Conservation (phyloP, 2,797 vertebrate genomes). For the Megaceryle alcyon region DNA sequence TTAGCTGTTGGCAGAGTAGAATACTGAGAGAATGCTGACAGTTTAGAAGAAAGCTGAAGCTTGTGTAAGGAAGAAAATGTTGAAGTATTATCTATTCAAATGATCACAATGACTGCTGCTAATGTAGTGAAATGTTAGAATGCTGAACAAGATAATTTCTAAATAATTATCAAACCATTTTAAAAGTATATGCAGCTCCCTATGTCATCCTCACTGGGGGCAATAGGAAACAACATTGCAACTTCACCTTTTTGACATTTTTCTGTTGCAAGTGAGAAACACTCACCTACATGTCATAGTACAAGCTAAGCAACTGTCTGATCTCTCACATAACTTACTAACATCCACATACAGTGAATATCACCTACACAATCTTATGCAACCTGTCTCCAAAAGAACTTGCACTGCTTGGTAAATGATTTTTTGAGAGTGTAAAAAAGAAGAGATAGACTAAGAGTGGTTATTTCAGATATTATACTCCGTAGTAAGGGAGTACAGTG, state of each 20-base stretch:
- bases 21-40: background rate
- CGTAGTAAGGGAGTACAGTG: background rate
- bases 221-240: background rate
- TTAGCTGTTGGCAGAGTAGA: background rate
- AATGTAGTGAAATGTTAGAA: background rate
- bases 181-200: background rate
- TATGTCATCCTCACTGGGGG: background rate
- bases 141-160: background rate
- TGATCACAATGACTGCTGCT: background rate
- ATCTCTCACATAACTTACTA: conserved; percentile 31
- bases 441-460: background rate
- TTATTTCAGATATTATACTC: background rate
- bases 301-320: background rate
- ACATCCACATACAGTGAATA: background rate
- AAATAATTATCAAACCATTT: background rate
- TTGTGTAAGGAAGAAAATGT: background rate
- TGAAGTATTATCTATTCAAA: background rate
- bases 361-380: background rate
- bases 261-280: conserved; percentile 2
- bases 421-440: background rate
- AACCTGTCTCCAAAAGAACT: background rate
- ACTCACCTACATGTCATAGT: background rate
- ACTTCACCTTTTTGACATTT: background rate
- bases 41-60: background rate
- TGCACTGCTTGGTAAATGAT: background rate